phyloP scores from a whole-genome alignment of 1,140 invertebrate genomes.

The Dendroctonus valens region DNA sequence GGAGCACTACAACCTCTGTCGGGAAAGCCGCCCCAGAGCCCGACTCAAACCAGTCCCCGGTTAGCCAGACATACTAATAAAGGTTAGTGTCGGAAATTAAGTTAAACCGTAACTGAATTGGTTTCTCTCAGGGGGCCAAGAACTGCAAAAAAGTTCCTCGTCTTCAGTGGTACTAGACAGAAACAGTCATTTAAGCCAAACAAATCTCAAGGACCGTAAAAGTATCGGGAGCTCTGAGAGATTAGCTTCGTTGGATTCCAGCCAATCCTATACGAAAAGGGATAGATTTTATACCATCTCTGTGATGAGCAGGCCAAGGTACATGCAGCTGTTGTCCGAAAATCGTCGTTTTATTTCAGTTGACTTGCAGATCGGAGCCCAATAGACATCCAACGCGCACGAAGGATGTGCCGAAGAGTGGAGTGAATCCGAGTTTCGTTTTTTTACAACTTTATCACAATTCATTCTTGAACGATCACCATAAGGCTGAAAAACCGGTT shows the following conservation, averaged over 20 bases:
- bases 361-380: constrained; percentile 29
- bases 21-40: constrained; percentile 49
- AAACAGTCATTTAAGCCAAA: constrained; percentile 28
- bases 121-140: constrained; percentile 31
- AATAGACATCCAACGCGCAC: constrained; percentile 34
- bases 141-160: constrained; percentile 48
- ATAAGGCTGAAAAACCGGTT: constrained; percentile 62
- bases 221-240: constrained; percentile 38
- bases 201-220: constrained; percentile 36
- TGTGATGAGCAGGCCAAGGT: constrained; percentile 65
- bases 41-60: constrained; percentile 48
- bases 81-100: constrained; percentile 27
- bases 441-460: constrained; percentile 91
- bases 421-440: constrained; percentile 75
- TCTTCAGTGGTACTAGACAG: constrained; percentile 37
- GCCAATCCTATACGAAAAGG: constrained; percentile 46
- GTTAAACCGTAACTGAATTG: not conserved
- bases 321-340: constrained; percentile 1
- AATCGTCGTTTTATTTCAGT: not conserved
- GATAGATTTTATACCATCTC: constrained; percentile 82
- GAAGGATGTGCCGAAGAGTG: constrained; percentile 54
- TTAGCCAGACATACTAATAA: constrained; percentile 38
- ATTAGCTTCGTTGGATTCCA: constrained; percentile 30
- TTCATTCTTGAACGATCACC: constrained; percentile 60
- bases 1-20: constrained; percentile 36